Base-by-base conservation (phyloP, 1,140 invertebrate genomes). In the Nixonia krombeini region DNA sequence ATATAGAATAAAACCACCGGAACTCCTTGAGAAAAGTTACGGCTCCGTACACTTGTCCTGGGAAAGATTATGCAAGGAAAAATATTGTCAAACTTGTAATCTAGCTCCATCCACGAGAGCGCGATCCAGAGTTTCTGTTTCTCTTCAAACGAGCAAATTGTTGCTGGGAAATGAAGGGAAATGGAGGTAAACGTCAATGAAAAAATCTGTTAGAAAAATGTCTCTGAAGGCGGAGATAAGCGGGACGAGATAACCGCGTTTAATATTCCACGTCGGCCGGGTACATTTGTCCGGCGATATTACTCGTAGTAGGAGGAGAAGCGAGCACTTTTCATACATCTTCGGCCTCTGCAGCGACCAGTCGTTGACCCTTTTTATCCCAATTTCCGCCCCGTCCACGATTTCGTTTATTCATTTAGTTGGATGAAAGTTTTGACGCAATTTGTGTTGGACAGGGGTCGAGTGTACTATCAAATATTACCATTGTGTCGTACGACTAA, bases 281-380 rank as follows among this genome's bases (percentile, higher is more conserved):
- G 49, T 53, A 17, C 56, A 68, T 49, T 57, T 64, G 59, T 57
- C 33, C 45, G 44, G 59, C 52, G 42, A 46, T 70, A 56, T 72
- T 61, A 57, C 38, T 37, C 18, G 13, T 26, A 40, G 17, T 31
- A 16, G 25, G 21, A 25, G 33, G 21, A 53, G 21, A 53, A 21
- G 50, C 28, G 56, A 51, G 44, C 50, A 64, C 65, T 72, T 65
- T 68, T 72, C 55, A 65, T 56, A 69, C 68, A 65, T 47, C 67
- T 61, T 55, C 44, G 40, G 44, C 25, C 46, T 17, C 12, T 26
- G 38, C 37, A 17, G 46, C 35, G 51, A 52, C 51, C 37, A 58
- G 15, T 26, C 31, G 17, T 35, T 13, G 42, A 56, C 44, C 38
- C 37, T 65, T 51, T 65, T 72, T 63, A 63, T 53, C 29, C 38